Evolutionary conservation across 2,888 invertebrate genomes (phyloP).

Genomic region (Callinectes sapidus): DNA sequence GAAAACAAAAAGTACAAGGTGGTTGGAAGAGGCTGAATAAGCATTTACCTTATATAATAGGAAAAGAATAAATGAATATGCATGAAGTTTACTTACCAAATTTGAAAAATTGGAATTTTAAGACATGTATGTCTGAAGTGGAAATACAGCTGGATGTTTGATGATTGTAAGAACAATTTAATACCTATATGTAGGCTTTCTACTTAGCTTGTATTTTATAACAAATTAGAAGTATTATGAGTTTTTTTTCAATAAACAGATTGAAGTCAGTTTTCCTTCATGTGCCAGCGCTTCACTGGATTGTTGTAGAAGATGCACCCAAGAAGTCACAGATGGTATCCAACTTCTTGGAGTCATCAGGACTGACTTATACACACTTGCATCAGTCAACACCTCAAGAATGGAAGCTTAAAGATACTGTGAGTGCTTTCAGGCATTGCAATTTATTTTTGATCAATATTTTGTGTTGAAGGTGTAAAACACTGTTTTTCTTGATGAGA

Average conservation of each 20-base stretch:
- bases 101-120: background rate
- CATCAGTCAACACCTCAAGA: conserved; percentile 83
- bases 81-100: background rate
- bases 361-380: conserved; percentile 83
- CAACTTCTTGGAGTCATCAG: conserved; percentile 83
- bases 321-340: conserved; percentile 84
- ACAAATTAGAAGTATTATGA: background rate
- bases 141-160: background rate
- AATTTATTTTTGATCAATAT: background rate
- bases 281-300: conserved; percentile 93
- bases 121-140: background rate
- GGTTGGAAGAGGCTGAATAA: background rate
- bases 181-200: background rate
- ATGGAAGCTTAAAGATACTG: conserved; percentile 82
- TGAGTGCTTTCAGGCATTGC: conserved; percentile 73
- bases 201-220: background rate
- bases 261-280: conserved; percentile 90
- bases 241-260: conserved; percentile 77
- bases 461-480: background rate
- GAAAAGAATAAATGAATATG: background rate
- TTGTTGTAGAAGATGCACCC: conserved; percentile 91
- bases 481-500: no score
- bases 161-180: background rate
- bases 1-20: background rate
- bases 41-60: background rate